These are phyloP conservation scores for Aratinga solstitialis DNA, from an alignment of 2,797 vertebrate genomes.

Conservation along the genomic window DNA sequence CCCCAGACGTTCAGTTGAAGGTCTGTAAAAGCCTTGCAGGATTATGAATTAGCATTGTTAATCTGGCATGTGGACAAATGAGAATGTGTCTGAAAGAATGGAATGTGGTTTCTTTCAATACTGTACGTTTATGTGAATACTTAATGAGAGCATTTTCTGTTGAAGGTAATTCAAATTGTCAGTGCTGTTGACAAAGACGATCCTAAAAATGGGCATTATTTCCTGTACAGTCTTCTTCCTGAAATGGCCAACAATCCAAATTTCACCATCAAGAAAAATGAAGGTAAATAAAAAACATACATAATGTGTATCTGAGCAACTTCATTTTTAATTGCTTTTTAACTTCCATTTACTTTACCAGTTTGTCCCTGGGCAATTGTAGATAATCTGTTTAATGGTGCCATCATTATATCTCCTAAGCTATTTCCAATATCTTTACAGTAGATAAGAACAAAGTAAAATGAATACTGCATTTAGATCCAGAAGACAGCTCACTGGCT, in stretches of 20 bases:
- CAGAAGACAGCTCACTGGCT: not conserved
- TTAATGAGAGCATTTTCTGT: conserved; percentile 52
- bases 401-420: not conserved
- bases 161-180: conserved; percentile 95
- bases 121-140: not conserved
- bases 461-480: conserved; percentile 13
- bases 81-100: not conserved
- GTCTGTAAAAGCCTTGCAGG: not conserved
- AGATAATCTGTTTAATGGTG: not conserved
- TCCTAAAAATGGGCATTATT: conserved; percentile 93
- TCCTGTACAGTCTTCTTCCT: conserved; percentile 92
- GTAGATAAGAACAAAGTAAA: conserved; percentile 25
- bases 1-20: not conserved
- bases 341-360: not conserved
- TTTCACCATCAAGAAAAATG: conserved; percentile 98
- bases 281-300: conserved; percentile 81
- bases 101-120: not conserved
- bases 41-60: not conserved
- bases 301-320: not conserved
- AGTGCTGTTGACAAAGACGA: conserved; percentile 96
- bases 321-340: not conserved
- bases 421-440: conserved; percentile 10
- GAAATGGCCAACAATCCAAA: conserved; percentile 98
- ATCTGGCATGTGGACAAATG: not conserved
- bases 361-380: not conserved